These are phyloP conservation scores for Hydrotaea cyrtoneurina DNA, from an alignment of 2,888 invertebrate genomes.

Conservation along the genomic window DNA sequence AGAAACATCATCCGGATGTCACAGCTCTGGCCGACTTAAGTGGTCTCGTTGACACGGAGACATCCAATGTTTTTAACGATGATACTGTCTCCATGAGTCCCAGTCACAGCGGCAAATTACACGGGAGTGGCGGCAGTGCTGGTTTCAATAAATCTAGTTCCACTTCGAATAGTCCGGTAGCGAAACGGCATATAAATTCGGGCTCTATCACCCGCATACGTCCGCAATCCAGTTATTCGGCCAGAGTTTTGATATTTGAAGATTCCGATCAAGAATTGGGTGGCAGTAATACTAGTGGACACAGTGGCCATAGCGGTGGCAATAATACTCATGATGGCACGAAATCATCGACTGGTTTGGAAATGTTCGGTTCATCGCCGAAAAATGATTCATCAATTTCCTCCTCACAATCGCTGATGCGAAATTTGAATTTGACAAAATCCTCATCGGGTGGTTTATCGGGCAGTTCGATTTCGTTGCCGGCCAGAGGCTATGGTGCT, in stretches of 20 bases:
- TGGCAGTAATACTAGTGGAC: constrained; percentile 55
- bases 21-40: constrained; percentile 55
- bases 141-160: constrained; percentile 65
- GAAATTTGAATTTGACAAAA: constrained; percentile 76
- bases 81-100: constrained; percentile 70
- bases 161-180: constrained; percentile 72
- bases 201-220: constrained; percentile 73
- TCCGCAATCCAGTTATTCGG: constrained; percentile 86
- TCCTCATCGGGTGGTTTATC: constrained; percentile 79
- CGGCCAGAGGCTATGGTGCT: constrained; percentile 77
- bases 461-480: constrained; percentile 78
- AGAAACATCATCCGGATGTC: constrained; percentile 69
- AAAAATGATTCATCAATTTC: constrained; percentile 72
- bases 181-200: constrained; percentile 74
- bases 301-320: constrained; percentile 55
- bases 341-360: constrained; percentile 71
- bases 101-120: constrained; percentile 40
- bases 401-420: constrained; percentile 71
- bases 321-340: constrained; percentile 57
- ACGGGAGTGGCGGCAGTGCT: constrained; percentile 40
- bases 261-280: constrained; percentile 84
- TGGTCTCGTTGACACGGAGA: constrained; percentile 55
- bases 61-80: constrained; percentile 67
- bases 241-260: constrained; percentile 89
- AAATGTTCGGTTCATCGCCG: constrained; percentile 73